phyloP scores from a whole-genome alignment of 1,140 invertebrate genomes.

The Olivierus martensii region DNA sequence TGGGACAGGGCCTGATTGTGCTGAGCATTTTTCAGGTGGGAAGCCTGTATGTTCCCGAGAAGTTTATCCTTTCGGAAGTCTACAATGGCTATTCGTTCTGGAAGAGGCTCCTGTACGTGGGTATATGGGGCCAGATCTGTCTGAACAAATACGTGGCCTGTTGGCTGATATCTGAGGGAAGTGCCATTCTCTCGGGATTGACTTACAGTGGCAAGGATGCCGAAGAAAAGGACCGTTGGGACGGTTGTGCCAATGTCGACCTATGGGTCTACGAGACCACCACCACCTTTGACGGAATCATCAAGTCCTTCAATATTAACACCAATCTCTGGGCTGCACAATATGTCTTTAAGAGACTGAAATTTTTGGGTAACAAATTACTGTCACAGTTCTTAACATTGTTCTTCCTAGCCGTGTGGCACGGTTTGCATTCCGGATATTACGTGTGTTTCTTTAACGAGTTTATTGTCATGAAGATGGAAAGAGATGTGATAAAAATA shows the following conservation, averaged over 20 bases:
- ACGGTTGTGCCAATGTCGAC: conserved; percentile 74
- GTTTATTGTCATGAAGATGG: conserved; percentile 71
- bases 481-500: conserved; percentile 54
- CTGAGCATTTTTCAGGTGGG: conserved; percentile 57
- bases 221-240: conserved; percentile 46
- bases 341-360: conserved; percentile 79
- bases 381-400: conserved; percentile 68
- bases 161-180: conserved; percentile 62
- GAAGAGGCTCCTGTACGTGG: conserved; percentile 46
- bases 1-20: conserved; percentile 49
- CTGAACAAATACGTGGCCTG: conserved; percentile 83
- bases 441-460: conserved; percentile 85
- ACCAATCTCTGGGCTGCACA: conserved; percentile 84
- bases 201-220: conserved; percentile 60
- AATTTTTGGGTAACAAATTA: conserved; percentile 72
- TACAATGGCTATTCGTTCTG: conserved; percentile 45
- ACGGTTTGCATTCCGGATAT: conserved; percentile 75
- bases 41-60: conserved; percentile 47
- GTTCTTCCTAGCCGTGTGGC: conserved; percentile 81
- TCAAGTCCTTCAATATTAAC: conserved; percentile 80
- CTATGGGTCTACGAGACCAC: conserved; percentile 58
- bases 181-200: conserved; percentile 43
- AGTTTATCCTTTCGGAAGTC: conserved; percentile 49
- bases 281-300: conserved; percentile 66
- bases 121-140: conserved; percentile 66